These are phyloP conservation scores for Drosophila anomelani DNA, from an alignment of 2,888 invertebrate genomes.

Conservation along the genomic window DNA sequence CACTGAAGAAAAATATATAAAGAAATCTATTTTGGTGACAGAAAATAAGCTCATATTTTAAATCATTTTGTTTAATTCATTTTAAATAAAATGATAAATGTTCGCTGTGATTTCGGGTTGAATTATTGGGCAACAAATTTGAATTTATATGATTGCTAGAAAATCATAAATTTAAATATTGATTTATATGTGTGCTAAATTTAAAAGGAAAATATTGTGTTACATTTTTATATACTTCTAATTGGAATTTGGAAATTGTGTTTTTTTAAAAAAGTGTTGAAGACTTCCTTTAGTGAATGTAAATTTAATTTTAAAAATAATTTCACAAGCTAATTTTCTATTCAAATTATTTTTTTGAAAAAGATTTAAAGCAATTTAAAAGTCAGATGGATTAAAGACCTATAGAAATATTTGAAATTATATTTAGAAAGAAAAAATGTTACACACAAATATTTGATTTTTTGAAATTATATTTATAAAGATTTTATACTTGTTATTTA, in stretches of 20 bases:
- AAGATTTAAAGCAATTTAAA: neutral
- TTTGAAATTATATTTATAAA: neutral
- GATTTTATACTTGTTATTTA: neutral
- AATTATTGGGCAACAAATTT: conserved; percentile 22
- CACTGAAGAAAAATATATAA: neutral
- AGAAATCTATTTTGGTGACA: conserved; percentile 10
- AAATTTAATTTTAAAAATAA: neutral
- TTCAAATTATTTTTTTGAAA: neutral
- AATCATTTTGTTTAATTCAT: neutral
- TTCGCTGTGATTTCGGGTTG: neutral
- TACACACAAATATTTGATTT: neutral
- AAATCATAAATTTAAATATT: conserved; percentile 10
- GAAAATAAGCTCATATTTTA: neutral
- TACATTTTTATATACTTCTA: neutral
- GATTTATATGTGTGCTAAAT: conserved; percentile 17
- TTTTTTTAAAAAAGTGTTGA: neutral
- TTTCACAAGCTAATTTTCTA: neutral
- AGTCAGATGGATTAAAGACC: no score
- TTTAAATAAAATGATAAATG: conserved; percentile 10
- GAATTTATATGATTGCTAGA: conserved; percentile 19
- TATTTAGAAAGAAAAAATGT: neutral
- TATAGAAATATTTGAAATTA: neutral
- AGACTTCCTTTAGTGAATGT: neutral
- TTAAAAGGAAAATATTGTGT: neutral
- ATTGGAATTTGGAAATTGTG: no score